Evolutionary conservation across 2,113 vertebrate species (phyloP).

Genomic region (Pampusana beccarii): DNA sequence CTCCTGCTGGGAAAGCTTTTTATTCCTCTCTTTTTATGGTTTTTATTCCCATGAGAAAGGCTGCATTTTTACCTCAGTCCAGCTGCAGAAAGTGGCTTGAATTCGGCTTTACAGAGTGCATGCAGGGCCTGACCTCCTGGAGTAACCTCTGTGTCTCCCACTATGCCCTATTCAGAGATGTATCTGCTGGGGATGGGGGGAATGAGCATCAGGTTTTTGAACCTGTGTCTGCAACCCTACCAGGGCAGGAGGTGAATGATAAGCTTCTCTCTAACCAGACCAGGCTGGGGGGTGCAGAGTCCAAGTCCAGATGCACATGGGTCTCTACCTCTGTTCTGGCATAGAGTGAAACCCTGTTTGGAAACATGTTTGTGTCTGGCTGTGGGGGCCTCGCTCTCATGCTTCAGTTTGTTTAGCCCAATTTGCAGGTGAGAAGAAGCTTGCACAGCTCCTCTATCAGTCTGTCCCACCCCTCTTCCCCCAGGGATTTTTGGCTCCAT

Average conservation of each 20-base stretch:
- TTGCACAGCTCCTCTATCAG: neutral
- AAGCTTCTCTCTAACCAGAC: neutral
- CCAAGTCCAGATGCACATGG: neutral
- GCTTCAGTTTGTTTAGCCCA: neutral
- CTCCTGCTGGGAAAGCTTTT: neutral
- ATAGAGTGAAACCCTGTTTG: neutral
- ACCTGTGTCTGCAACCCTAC: neutral
- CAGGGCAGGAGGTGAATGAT: neutral
- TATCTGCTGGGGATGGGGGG: neutral
- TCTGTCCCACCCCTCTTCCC: neutral
- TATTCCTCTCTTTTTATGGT: neutral
- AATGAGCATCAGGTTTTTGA: neutral
- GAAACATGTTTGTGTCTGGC: neutral
- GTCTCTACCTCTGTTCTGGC: neutral
- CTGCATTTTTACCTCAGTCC: neutral
- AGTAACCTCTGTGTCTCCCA: neutral
- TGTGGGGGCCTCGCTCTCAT: neutral
- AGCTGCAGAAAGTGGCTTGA: neutral
- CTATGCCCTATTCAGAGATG: neutral
- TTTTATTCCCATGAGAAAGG: neutral
- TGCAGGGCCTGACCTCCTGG: neutral
- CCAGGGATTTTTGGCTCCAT: neutral
- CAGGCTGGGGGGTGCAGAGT: neutral
- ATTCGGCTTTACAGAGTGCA: neutral
- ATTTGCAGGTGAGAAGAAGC: neutral